phyloP scores from a whole-genome alignment of 2,888 invertebrate genomes.

The Steinernema hermaphroditum region DNA sequence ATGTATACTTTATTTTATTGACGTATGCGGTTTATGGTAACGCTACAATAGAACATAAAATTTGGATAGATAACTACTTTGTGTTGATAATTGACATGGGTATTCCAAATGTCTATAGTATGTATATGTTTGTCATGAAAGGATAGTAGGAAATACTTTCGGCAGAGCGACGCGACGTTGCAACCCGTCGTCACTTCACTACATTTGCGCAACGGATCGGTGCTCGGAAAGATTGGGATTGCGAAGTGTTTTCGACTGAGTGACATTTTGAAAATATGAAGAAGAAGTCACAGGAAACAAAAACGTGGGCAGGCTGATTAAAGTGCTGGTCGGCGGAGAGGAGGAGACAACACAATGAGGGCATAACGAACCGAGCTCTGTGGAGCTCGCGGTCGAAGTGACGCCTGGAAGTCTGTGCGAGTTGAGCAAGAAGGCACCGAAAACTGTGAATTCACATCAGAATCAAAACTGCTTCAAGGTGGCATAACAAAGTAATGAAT shows the following conservation, averaged over 20 bases:
- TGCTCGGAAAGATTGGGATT: conserved; percentile 7
- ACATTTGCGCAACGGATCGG: conserved; percentile 19
- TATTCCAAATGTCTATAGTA: too few species aligned
- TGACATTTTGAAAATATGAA: neutral
- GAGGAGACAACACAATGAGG: too few species aligned
- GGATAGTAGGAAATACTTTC: too few species aligned
- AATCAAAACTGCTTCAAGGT: neutral
- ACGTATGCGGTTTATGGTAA: too few species aligned
- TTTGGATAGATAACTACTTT: too few species aligned
- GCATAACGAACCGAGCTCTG: too few species aligned
- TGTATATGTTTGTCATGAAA: too few species aligned
- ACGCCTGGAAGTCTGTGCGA: neutral
- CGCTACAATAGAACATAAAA: too few species aligned
- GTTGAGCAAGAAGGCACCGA: conserved; percentile 29
- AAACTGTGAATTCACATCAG: neutral
- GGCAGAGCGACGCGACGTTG: conserved; percentile 29
- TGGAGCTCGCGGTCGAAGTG: neutral
- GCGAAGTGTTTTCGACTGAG: neutral
- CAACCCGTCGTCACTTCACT: conserved; percentile 27
- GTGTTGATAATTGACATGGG: too few species aligned
- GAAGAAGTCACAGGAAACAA: neutral
- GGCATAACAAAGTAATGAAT: neutral
- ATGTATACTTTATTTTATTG: too few species aligned
- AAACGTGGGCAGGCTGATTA: neutral
- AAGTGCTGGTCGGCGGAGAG: conserved; percentile 3